Conservation (phyloP, 2,113 vertebrate species). For the Orientallactaga bullata region DNA sequence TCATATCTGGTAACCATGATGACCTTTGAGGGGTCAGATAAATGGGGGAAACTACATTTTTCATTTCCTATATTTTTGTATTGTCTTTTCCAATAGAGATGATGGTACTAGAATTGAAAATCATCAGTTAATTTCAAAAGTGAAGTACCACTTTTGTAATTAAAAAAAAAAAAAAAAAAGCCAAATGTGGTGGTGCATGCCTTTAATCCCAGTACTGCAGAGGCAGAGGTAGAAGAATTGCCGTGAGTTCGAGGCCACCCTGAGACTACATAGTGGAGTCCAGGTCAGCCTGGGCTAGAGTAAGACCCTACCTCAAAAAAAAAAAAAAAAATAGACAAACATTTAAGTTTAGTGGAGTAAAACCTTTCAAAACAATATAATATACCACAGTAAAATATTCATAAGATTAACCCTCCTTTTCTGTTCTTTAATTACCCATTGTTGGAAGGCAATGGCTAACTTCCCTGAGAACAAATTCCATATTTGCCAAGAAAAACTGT, state of each 20-base stretch:
- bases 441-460: conserved; percentile 64
- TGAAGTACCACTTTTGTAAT: conserved; percentile 46
- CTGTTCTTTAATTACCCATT: conserved; percentile 64
- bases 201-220: too few relatives aligned
- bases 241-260: too few relatives aligned
- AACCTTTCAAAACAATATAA: conserved; percentile 10
- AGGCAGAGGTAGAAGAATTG: too few relatives aligned
- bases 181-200: too few relatives aligned
- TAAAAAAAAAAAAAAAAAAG: conserved; percentile 10
- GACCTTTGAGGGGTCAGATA: neutral
- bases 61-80: neutral
- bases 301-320: too few relatives aligned
- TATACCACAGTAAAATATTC: conserved; percentile 42
- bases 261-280: too few relatives aligned
- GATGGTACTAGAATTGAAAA: conserved; percentile 7
- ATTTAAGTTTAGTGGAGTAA: conserved; percentile 27
- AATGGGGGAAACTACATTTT: neutral
- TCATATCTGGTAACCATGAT: neutral
- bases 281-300: too few relatives aligned
- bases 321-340: neutral
- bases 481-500: conserved; percentile 41
- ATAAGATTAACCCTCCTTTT: conserved; percentile 58
- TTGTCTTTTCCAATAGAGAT: neutral
- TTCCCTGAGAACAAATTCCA: conserved; percentile 55
- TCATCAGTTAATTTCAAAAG: conserved; percentile 6